phyloP scores from a whole-genome alignment of 2,797 vertebrate species.

The Clamator glandarius region DNA sequence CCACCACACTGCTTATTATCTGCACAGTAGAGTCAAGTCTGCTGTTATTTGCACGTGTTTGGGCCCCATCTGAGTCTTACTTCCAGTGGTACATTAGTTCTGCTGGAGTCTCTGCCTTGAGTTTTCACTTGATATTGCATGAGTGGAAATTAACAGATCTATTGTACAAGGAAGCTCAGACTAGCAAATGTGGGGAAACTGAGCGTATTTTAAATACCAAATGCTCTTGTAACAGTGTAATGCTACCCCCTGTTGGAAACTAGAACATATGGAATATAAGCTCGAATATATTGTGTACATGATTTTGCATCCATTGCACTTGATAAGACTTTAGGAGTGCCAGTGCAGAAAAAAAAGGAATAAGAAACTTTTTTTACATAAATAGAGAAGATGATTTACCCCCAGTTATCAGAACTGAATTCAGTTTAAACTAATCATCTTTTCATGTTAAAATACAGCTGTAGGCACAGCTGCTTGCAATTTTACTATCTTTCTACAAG shows the following conservation, averaged over 20 bases:
- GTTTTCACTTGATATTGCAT: neutral
- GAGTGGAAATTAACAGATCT: neutral
- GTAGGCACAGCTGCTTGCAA: neutral
- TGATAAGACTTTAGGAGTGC: neutral
- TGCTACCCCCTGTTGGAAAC: slow-evolving; percentile 69
- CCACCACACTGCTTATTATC: neutral
- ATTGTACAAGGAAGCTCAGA: neutral
- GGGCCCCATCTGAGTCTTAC: neutral
- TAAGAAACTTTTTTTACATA: neutral
- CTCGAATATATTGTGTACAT: neutral
- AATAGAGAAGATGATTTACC: neutral
- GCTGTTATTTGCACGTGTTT: neutral
- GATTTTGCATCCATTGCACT: neutral
- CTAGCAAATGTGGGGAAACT: neutral
- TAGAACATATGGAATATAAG: neutral
- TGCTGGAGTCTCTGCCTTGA: neutral
- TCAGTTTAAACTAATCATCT: neutral
- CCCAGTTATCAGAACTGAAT: neutral
- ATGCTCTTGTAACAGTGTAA: slow-evolving; percentile 36
- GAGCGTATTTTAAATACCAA: neutral
- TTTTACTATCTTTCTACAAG: neutral
- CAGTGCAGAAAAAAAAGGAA: neutral
- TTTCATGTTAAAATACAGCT: neutral
- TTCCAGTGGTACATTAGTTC: neutral
- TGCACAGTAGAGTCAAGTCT: neutral